Percentiles rank a stretch among this genome's conserved stretches.
Evolutionary conservation across 2,888 invertebrate species (phyloP).

Genomic region (Brenthis hecate): DNA sequence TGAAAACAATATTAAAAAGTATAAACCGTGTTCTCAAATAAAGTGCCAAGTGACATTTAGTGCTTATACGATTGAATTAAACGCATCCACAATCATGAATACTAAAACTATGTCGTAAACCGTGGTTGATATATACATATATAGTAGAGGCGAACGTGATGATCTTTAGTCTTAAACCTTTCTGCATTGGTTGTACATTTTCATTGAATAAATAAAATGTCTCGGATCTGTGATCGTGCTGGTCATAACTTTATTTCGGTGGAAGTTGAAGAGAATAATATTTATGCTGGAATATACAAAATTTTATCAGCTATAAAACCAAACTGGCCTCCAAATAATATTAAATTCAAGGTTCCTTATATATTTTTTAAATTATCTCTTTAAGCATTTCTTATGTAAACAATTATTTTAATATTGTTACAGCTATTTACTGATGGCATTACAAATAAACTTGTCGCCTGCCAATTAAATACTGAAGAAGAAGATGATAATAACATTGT

Average conservation of each 20-base stretch:
- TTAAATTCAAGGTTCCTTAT: slow-evolving; percentile 86
- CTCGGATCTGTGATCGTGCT: slow-evolving; percentile 56
- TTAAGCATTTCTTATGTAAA: background rate
- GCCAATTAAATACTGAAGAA: slow-evolving; percentile 71
- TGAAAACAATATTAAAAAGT: too few relatives aligned
- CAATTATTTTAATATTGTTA: slow-evolving; percentile 36
- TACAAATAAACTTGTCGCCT: slow-evolving; percentile 95
- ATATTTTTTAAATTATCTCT: background rate
- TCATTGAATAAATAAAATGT: slow-evolving; percentile 51
- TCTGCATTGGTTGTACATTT: background rate
- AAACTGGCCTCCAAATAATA: slow-evolving; percentile 84
- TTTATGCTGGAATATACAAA: slow-evolving; percentile 85
- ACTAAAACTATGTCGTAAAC: slow-evolving; percentile 11
- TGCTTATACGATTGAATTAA: slow-evolving; percentile 12
- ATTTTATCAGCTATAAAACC: slow-evolving; percentile 87
- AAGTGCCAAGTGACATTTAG: background rate
- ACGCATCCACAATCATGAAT: slow-evolving; percentile 4
- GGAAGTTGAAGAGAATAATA: slow-evolving; percentile 85
- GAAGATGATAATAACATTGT: slow-evolving; percentile 83
- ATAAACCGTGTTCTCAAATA: too few relatives aligned
- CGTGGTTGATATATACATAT: background rate
- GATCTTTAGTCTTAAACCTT: slow-evolving; percentile 21
- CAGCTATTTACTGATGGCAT: slow-evolving; percentile 97
- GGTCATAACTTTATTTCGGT: slow-evolving; percentile 80
- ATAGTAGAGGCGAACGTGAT: slow-evolving; percentile 14